Evolutionary conservation across 2,113 vertebrate species (phyloP).

Genomic region (Catagonus wagneri): DNA sequence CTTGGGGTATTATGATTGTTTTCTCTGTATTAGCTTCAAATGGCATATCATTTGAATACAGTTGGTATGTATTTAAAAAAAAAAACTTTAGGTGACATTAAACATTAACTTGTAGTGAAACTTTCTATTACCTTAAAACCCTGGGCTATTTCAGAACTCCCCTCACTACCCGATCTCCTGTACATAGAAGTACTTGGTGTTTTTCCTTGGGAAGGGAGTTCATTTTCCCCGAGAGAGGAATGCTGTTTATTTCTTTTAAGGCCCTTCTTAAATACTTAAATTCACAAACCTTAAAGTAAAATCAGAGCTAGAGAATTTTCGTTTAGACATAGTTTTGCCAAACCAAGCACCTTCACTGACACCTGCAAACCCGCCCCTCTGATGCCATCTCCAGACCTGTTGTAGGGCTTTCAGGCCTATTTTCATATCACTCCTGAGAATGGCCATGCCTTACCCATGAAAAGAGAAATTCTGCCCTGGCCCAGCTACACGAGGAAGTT

Average conservation of each 20-base stretch:
- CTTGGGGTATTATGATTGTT: neutral
- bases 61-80: neutral
- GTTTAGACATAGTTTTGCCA: neutral
- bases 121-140: constrained; percentile 40
- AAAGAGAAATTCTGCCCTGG: constrained; percentile 26
- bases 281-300: constrained; percentile 31
- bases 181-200: neutral
- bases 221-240: constrained; percentile 1
- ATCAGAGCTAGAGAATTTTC: constrained; percentile 26
- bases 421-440: neutral
- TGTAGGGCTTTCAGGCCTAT: neutral
- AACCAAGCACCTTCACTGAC: neutral
- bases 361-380: neutral
- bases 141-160: neutral
- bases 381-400: neutral
- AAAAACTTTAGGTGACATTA: neutral
- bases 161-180: neutral
- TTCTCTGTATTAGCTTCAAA: constrained; percentile 47
- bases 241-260: constrained; percentile 12
- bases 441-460: neutral
- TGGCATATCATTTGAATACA: constrained; percentile 43
- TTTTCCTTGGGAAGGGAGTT: neutral
- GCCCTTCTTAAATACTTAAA: neutral
- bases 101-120: neutral
- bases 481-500: constrained; percentile 35